Conservation (phyloP, 1,140 invertebrate genomes). For the Apis cerana region DNA sequence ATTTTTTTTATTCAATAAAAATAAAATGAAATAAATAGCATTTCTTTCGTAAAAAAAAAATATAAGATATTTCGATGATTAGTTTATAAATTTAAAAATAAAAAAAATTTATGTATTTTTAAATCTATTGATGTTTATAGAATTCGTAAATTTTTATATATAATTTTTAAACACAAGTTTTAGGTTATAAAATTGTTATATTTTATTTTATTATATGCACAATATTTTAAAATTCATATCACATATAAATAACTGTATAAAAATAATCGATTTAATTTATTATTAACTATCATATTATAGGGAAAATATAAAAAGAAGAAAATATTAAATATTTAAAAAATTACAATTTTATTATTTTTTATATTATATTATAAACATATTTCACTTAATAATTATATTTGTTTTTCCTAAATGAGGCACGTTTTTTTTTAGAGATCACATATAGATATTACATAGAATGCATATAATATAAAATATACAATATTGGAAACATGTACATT, state of each 20-base stretch:
- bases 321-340: neutral
- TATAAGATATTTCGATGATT: neutral
- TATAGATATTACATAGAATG: neutral
- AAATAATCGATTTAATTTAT: neutral
- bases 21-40: neutral
- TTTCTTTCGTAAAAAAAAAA: neutral
- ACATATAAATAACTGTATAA: neutral
- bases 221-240: constrained; percentile 5
- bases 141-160: neutral
- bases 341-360: constrained; percentile 49
- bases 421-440: neutral
- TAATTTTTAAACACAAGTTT: neutral
- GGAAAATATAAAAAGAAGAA: neutral
- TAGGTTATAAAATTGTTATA: constrained; percentile 12
- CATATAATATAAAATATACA: constrained; percentile 17
- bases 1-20: neutral
- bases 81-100: neutral
- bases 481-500: neutral
- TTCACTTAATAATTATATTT: constrained; percentile 22
- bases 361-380: constrained; percentile 58
- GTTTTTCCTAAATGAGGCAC: neutral
- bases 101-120: neutral
- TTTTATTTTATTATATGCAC: neutral
- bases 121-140: neutral
- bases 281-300: neutral